A percentile compares a stretch with the other conserved stretches of the same genome.
Conservation (phyloP, 2,797 vertebrate genomes). For the Hypotaenidia okinawae region DNA sequence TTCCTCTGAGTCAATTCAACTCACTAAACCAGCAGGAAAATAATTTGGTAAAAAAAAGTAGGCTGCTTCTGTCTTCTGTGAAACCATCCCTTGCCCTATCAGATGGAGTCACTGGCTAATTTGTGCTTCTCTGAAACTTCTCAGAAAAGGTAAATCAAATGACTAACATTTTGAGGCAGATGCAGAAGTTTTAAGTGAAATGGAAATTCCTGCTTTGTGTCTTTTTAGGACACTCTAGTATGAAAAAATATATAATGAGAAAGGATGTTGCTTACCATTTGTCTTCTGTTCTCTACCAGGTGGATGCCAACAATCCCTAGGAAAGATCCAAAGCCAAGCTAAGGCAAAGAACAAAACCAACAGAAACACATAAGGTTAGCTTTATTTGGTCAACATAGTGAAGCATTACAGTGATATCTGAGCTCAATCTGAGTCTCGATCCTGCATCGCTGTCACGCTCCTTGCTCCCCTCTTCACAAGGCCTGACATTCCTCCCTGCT, state of each 20-base stretch:
- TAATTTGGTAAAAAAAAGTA: background rate
- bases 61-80: background rate
- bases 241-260: background rate
- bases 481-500: background rate
- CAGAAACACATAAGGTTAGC: conserved; percentile 27
- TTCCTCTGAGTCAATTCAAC: background rate
- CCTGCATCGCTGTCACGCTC: background rate
- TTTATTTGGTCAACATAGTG: background rate
- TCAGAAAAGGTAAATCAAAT: background rate
- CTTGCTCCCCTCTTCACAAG: background rate
- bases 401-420: background rate
- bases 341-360: conserved; percentile 57
- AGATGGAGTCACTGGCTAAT: background rate
- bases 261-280: conserved; percentile 87
- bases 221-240: background rate
- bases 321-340: conserved; percentile 96
- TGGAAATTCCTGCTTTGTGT: background rate
- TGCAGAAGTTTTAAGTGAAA: background rate
- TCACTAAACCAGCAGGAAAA: background rate
- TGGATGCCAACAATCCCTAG: conserved; percentile 91
- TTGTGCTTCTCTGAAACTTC: background rate
- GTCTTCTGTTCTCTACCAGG: conserved; percentile 92
- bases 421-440: background rate
- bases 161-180: background rate
- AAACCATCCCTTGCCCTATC: background rate